A percentile compares a stretch with the other conserved stretches of the same genome.
phyloP scores from a whole-genome alignment of 2,797 vertebrate genomes.

The Ceryle rudis region DNA sequence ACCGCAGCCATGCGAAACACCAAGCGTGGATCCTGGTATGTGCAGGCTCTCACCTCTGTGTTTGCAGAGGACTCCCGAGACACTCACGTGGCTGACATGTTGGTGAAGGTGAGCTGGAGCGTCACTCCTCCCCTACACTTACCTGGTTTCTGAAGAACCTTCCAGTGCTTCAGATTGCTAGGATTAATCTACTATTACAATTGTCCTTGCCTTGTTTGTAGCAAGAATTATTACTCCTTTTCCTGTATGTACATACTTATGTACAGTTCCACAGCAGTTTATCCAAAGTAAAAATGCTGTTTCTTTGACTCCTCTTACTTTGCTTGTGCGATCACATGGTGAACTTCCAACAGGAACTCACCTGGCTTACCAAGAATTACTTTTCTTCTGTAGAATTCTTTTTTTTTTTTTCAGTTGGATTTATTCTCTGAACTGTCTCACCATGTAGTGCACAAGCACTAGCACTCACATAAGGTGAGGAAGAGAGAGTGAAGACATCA shows the following conservation, averaged over 20 bases:
- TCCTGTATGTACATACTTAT: fast-evolving
- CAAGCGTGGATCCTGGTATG: constrained; percentile 95
- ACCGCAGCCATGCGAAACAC: constrained; percentile 97
- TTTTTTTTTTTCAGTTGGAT: background rate
- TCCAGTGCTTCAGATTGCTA: background rate
- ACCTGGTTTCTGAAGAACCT: background rate
- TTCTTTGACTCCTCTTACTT: background rate
- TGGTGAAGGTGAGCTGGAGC: constrained; percentile 88
- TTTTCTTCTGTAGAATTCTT: background rate
- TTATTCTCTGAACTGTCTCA: background rate
- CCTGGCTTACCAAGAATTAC: background rate
- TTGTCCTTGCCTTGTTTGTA: background rate
- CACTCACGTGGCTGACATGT: constrained; percentile 93
- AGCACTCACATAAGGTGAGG: background rate
- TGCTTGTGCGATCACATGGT: fast-evolving
- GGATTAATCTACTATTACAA: background rate
- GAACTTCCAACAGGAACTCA: background rate
- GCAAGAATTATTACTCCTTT: background rate
- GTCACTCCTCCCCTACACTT: background rate
- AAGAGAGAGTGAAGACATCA: background rate
- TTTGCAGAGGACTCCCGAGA: constrained; percentile 87
- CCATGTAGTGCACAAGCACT: background rate
- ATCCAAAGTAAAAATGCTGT: background rate
- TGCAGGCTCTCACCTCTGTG: constrained; percentile 89
- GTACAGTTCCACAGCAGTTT: background rate